Evolutionary conservation across 1,140 invertebrate species (phyloP).

Genomic region (Hycleus phaleratus): DNA sequence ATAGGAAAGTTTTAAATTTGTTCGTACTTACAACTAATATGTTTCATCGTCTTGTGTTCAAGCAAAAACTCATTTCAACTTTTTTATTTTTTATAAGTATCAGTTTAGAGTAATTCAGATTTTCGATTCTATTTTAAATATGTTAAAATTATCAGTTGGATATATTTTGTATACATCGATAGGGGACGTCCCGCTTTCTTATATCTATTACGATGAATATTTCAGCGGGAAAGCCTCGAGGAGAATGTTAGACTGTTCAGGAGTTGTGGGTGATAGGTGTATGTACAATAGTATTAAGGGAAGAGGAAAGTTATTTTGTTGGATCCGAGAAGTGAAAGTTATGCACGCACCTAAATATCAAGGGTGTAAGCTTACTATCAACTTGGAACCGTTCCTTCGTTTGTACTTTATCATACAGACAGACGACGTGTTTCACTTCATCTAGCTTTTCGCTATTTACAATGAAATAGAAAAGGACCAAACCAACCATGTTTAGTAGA

Average conservation of each 20-base stretch:
- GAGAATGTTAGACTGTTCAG: neutral
- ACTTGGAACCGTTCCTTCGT: conserved; percentile 4
- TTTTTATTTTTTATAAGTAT: neutral
- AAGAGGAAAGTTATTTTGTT: conserved; percentile 8
- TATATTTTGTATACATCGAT: too few relatives aligned
- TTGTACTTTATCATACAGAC: conserved; percentile 5
- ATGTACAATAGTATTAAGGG: too few relatives aligned
- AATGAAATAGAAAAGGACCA: neutral
- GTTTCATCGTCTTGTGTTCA: neutral
- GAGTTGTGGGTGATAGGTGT: too few relatives aligned
- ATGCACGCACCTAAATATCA: conserved; percentile 15
- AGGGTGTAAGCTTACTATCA: conserved; percentile 9
- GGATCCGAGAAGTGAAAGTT: conserved; percentile 11
- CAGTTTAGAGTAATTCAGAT: too few relatives aligned
- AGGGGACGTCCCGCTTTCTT: neutral
- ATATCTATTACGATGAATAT: conserved; percentile 9
- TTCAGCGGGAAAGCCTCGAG: conserved; percentile 2
- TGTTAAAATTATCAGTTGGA: too few relatives aligned
- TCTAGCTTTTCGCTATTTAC: conserved; percentile 4
- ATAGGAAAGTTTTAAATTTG: conserved; percentile 6
- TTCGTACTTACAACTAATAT: conserved; percentile 5
- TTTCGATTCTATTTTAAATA: too few relatives aligned
- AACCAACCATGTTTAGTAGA: too few relatives aligned
- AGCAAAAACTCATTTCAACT: conserved; percentile 8
- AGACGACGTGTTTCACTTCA: conserved; percentile 5